phyloP scores from a whole-genome alignment of 2,113 vertebrate genomes.

The Aegotheles bennettii region DNA sequence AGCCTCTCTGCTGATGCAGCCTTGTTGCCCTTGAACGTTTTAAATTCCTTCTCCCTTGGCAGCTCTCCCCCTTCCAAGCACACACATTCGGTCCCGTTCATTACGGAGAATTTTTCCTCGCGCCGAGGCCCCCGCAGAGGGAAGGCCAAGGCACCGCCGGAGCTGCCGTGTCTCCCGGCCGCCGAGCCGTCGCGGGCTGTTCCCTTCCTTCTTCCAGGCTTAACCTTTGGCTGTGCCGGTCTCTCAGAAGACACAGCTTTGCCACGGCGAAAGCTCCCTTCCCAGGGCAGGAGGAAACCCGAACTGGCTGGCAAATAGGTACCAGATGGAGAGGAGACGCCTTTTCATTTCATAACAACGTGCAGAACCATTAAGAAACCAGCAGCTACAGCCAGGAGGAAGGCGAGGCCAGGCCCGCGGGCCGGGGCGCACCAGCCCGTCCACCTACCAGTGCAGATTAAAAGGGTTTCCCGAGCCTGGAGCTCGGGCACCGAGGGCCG shows the following conservation, averaged over 20 bases:
- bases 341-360: not conserved
- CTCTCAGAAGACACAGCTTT: not conserved
- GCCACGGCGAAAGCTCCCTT: slow-evolving; percentile 23
- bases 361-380: not conserved
- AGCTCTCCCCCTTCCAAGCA: not conserved
- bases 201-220: slow-evolving; percentile 15
- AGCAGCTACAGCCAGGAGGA: not conserved
- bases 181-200: not conserved
- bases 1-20: not conserved
- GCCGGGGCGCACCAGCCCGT: not conserved
- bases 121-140: not conserved
- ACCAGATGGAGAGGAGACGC: slow-evolving; percentile 53
- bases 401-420: not conserved
- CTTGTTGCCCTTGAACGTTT: not conserved
- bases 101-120: not conserved
- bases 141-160: not conserved
- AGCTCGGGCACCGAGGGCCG: not conserved
- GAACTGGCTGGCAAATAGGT: slow-evolving; percentile 59
- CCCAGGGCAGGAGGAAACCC: slow-evolving; percentile 9
- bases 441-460: not conserved
- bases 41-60: not conserved
- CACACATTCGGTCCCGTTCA: not conserved
- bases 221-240: slow-evolving; percentile 2
- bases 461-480: not conserved
- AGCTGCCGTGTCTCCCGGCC: not conserved